Base-by-base conservation (phyloP, 2,113 vertebrate genomes). In the Thymallus thymallus region DNA sequence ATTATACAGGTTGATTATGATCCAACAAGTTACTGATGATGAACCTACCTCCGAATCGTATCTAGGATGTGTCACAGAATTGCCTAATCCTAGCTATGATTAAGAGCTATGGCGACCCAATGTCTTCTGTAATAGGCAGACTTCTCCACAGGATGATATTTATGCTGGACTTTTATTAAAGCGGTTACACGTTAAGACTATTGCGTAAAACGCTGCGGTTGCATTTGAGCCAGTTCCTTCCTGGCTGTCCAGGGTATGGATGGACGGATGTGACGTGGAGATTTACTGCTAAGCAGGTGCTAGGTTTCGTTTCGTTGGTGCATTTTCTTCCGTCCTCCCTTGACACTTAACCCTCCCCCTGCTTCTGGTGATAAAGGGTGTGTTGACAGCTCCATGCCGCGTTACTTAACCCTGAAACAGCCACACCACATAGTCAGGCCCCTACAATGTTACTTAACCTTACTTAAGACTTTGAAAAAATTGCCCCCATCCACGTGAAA, bases 201-300 rank as follows among this genome's bases (percentile, higher is more conserved):
- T 35, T 22, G 41, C 41, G 75, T 14, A 41, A 82, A 51, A 16
- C 18, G 16, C 32, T 26, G 60, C 20, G 24, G 41, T 24, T 71
- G 12, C 46, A 3, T 51, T 51, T 51, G 46, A 51, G 46, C 3
- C n/a, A n/a, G n/a, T n/a, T n/a, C 46, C 46, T 5, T 51, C 35
- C 76, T 58, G 26, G 63, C 46, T 18, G 46, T 18, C 46, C 46
- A 22, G 56, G 5, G 35, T 22, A 35, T 24, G 45, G 48, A 69
- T 48, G 26, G 5, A 18, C 18, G 14, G 4, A 75, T 48, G 70
- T 75, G 68, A 74, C 87, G 18, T 51, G 22, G 41, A 77, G 66
- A 88, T 86, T 76, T 74, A 77, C 30, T 1, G 41, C 26, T 56
- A 64, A 82, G 73, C 80, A 85, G 84, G 81, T 90, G 85, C 30